Percentiles rank a stretch among this genome's conserved stretches.
Evolutionary conservation across 2,113 vertebrate species (phyloP).

Genomic region (Fregetta grallaria): DNA sequence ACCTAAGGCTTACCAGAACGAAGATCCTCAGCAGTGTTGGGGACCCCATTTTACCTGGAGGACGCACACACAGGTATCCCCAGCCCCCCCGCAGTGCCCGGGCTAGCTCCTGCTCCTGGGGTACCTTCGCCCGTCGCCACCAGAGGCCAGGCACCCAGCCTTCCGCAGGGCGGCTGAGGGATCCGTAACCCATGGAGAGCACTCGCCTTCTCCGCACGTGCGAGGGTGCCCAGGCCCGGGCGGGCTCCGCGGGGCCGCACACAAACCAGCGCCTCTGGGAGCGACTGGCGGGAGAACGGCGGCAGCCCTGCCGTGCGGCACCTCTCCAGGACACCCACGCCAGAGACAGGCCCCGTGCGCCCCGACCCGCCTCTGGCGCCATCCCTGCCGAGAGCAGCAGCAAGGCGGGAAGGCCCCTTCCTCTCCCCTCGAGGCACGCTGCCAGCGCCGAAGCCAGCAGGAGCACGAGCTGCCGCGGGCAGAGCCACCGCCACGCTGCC

Average conservation of each 20-base stretch:
- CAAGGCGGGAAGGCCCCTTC: rapidly evolving
- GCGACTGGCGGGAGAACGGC: rapidly evolving
- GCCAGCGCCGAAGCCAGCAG: rapidly evolving
- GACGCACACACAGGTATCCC: rapidly evolving
- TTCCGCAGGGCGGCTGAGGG: neutral
- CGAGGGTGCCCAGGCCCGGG: rapidly evolving
- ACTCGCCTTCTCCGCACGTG: rapidly evolving
- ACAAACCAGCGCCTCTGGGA: neutral
- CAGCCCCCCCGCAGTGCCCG: neutral
- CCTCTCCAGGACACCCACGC: neutral
- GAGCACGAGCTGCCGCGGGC: rapidly evolving
- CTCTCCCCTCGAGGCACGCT: rapidly evolving
- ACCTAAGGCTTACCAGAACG: neutral
- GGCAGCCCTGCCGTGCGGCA: rapidly evolving
- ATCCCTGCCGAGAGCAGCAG: rapidly evolving
- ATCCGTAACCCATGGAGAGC: neutral
- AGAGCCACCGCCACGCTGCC: neutral
- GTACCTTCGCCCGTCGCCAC: neutral
- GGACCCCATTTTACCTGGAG: no score
- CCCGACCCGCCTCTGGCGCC: neutral
- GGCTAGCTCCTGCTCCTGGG: no score
- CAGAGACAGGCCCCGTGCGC: neutral
- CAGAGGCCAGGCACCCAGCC: neutral
- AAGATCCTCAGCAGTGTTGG: neutral
- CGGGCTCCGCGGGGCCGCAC: neutral